These are phyloP conservation scores for Mesoligia furuncula DNA, from an alignment of 2,888 invertebrate genomes.

Conservation along the genomic window DNA sequence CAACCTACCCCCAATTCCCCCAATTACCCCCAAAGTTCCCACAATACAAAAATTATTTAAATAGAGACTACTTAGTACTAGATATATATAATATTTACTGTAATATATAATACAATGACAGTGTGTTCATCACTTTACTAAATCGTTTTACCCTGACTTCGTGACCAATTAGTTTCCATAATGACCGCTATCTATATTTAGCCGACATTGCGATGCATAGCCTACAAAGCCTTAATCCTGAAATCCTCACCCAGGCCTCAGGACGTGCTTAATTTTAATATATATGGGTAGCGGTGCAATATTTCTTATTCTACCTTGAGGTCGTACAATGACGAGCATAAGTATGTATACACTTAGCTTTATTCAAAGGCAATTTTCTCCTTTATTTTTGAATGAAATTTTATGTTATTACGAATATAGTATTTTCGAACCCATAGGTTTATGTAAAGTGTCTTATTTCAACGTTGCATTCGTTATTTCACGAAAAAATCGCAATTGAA, in stretches of 20 bases:
- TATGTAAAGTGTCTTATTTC: too few relatives aligned
- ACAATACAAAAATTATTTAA: background rate
- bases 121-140: background rate
- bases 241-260: constrained; percentile 34
- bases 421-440: too few relatives aligned
- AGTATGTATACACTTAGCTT: too few relatives aligned
- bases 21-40: too few relatives aligned
- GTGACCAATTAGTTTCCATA: constrained; percentile 8
- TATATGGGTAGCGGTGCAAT: constrained; percentile 12
- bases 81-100: background rate
- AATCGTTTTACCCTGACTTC: background rate
- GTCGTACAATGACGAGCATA: too few relatives aligned
- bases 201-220: constrained; percentile 20
- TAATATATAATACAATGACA: background rate
- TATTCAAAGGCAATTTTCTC: too few relatives aligned
- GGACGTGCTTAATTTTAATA: constrained; percentile 48
- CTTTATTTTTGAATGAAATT: too few relatives aligned
- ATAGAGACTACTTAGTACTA: background rate
- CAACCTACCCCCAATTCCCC: too few relatives aligned
- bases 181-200: constrained; percentile 1
- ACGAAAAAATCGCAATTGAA: too few relatives aligned
- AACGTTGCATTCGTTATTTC: too few relatives aligned
- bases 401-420: too few relatives aligned
- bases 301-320: constrained; percentile 15
- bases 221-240: constrained; percentile 32